A percentile compares a stretch with the other conserved stretches of the same genome.
Conservation (phyloP, 35 echinoderm and acorn worm species). For the Ophiothrix spiculata region DNA sequence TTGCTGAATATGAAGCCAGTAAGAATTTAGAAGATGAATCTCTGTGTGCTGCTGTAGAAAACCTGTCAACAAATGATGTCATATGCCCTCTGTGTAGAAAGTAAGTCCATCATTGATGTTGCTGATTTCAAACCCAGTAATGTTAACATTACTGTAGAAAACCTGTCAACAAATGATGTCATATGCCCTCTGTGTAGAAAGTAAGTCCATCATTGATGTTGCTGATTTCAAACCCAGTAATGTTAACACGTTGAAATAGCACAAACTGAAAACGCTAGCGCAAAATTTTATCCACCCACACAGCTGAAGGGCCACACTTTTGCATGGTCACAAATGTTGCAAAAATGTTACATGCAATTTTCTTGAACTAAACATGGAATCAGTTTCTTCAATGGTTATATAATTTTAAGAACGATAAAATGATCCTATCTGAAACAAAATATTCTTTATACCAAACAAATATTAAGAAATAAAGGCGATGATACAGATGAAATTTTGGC, state of each 20-base stretch:
- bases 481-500: conserved; percentile 7
- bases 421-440: too few species aligned
- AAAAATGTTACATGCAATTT: too few species aligned
- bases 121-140: not conserved
- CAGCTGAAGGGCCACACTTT: too few species aligned
- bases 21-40: conserved; percentile 34
- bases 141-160: conserved; percentile 24
- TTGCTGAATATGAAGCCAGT: conserved; percentile 45
- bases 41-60: conserved; percentile 36
- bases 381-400: too few species aligned
- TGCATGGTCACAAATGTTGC: too few species aligned
- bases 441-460: too few species aligned
- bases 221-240: not conserved
- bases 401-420: too few species aligned
- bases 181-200: conserved; percentile 39
- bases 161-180: conserved; percentile 25
- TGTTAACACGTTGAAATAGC: not conserved
- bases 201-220: conserved; percentile 2
- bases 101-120: not conserved
- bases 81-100: conserved; percentile 39
- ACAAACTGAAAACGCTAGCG: not conserved
- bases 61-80: conserved; percentile 25
- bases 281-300: not conserved
- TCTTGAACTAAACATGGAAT: too few species aligned
- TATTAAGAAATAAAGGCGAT: too few species aligned